Base-by-base conservation (phyloP, 2,888 invertebrate species). In the Parapristionchus giblindavisi region DNA sequence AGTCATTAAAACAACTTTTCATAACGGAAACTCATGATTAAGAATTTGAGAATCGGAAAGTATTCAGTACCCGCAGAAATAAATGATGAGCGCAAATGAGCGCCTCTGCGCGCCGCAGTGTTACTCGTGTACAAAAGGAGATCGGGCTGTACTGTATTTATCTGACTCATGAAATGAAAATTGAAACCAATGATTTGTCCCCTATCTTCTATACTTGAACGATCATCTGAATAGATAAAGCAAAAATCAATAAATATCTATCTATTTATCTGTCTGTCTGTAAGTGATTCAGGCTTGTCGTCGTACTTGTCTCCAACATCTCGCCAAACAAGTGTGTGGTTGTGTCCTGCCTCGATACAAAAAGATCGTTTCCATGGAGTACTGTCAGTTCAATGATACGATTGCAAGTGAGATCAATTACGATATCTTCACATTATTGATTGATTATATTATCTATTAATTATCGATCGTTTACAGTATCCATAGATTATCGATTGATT, bases 281-380 rank as follows among this genome's bases (percentile, higher is more conserved):
- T 51, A 17, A 14, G 14, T n/a, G n/a, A 27, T 34, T 27, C 68
- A 68, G 68, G 68, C 52, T 3, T 68, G 68, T 54, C 68, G 51
- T 52, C 68, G 68, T 24, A 52, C 68, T 8, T 68, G 68, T 54
- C 38, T 68, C 51, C 68, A 68, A 29, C 54, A 54, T 17, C 36
- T 34, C 24, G 51, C 68, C 34, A 6, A 36, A 24, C 36, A n/a
- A 36, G 54, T 52, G 52, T 68, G 68, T 17, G 68, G 68, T 27
- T 68, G 68, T 54, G 54, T 54, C 11, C 52, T 38, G 36, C 68
- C 68, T 11, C 36, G 38, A 4, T 68, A 52, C 29, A 5, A 21
- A 17, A 51, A 17, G n/a, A 51, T n/a, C 51, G 51, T 17, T 51
- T n/a, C n/a, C n/a, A 68, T 68, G 68, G 29, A 24, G 14, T 68